phyloP scores from a whole-genome alignment of 2,113 vertebrate species.

The Etheostoma cragini region DNA sequence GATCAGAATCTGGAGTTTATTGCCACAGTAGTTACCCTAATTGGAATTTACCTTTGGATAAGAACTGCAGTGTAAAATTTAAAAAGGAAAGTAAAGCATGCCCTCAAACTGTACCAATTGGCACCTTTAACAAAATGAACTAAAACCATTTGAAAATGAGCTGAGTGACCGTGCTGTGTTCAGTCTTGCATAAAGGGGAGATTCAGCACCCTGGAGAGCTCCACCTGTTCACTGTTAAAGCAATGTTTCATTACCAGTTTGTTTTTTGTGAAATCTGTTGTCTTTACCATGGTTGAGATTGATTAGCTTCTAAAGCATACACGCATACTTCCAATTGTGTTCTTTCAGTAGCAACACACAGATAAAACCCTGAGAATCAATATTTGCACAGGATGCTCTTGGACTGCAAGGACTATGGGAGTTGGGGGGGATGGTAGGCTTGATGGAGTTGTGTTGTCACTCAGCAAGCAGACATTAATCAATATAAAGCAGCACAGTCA shows the following conservation, averaged over 20 bases:
- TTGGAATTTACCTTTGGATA: background rate
- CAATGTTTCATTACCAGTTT: background rate
- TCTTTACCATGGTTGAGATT: background rate
- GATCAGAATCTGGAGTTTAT: no score
- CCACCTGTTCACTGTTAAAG: constrained; percentile 37
- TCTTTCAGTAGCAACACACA: constrained; percentile 27
- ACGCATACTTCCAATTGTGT: constrained; percentile 12
- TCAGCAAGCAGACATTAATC: constrained; percentile 56
- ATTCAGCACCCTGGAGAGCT: constrained; percentile 44
- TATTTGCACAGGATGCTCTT: constrained; percentile 57
- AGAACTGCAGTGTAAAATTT: background rate
- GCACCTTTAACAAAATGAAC: background rate
- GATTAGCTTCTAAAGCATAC: constrained; percentile 14
- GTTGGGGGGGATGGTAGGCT: constrained; percentile 41
- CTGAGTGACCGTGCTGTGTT: constrained; percentile 10
- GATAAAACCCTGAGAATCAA: constrained; percentile 44
- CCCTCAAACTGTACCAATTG: background rate
- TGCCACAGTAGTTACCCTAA: no score
- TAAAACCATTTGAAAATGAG: constrained; percentile 3
- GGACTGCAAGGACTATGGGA: background rate
- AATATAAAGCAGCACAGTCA: constrained; percentile 48
- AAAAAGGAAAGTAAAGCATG: background rate
- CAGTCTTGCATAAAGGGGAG: constrained; percentile 14
- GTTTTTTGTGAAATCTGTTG: background rate
- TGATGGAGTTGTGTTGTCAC: constrained; percentile 70